Evolutionary conservation across 2,797 vertebrate species (phyloP).

Genomic region (Neostethus bicornis): DNA sequence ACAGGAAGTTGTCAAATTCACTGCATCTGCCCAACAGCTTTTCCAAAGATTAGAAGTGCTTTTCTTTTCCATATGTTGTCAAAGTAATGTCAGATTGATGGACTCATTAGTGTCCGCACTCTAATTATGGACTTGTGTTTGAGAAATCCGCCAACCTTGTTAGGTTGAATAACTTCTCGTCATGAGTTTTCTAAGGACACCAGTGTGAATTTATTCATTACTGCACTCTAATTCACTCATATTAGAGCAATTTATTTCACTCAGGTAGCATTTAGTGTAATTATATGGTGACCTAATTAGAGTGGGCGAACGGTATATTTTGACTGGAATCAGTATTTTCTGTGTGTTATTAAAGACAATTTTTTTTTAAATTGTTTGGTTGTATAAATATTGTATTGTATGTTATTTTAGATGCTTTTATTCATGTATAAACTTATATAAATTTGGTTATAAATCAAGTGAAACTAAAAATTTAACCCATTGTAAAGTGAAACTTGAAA

Average conservation of each 20-base stretch:
- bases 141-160: constrained; percentile 45
- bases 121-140: constrained; percentile 41
- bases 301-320: neutral
- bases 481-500: no score
- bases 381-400: no score
- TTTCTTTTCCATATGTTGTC: neutral
- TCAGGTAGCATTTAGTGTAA: constrained; percentile 24
- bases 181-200: constrained; percentile 36
- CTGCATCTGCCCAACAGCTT: neutral
- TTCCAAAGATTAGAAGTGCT: no score
- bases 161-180: constrained; percentile 55
- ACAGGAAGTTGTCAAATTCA: no score
- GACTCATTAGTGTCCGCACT: constrained; percentile 24
- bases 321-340: neutral
- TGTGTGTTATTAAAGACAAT: neutral
- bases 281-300: constrained; percentile 25
- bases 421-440: no score
- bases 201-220: constrained; percentile 43
- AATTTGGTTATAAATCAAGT: no score
- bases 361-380: no score
- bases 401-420: no score
- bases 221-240: constrained; percentile 22
- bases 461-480: no score
- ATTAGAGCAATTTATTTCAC: constrained; percentile 22
- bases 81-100: constrained; percentile 5